Evolutionary conservation across 2,113 vertebrate genomes (phyloP).

Genomic region (Indri indri): DNA sequence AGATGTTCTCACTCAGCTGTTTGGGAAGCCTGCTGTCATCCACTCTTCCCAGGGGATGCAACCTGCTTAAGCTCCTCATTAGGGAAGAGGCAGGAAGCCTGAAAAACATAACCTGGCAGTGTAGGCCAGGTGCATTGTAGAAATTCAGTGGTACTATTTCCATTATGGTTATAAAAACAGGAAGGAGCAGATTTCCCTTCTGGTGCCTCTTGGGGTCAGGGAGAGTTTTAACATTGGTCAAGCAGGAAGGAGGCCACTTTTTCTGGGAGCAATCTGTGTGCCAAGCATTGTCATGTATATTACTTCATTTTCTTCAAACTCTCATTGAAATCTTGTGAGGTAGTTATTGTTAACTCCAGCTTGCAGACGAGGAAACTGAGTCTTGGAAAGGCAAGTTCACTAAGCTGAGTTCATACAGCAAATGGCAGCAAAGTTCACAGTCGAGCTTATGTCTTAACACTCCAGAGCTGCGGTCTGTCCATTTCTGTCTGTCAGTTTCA

Average conservation of each 20-base stretch:
- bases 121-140: not conserved
- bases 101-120: not conserved
- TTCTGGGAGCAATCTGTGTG: not conserved
- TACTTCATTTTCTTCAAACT: not conserved
- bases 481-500: not conserved
- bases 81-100: not conserved
- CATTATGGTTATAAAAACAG: not conserved
- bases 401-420: not conserved
- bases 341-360: not conserved
- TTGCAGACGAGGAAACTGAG: not conserved
- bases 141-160: not conserved
- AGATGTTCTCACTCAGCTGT: conserved; percentile 15
- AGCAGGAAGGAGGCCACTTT: not conserved
- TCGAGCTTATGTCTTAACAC: not conserved
- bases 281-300: not conserved
- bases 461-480: not conserved
- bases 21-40: not conserved
- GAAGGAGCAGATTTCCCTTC: conserved; percentile 17
- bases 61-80: not conserved
- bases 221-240: not conserved
- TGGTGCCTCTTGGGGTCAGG: not conserved
- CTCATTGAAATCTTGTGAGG: not conserved
- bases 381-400: not conserved
- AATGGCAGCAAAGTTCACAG: not conserved
- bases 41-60: not conserved